phyloP scores from a whole-genome alignment of 1,140 invertebrate genomes.

The Bombyx mori region DNA sequence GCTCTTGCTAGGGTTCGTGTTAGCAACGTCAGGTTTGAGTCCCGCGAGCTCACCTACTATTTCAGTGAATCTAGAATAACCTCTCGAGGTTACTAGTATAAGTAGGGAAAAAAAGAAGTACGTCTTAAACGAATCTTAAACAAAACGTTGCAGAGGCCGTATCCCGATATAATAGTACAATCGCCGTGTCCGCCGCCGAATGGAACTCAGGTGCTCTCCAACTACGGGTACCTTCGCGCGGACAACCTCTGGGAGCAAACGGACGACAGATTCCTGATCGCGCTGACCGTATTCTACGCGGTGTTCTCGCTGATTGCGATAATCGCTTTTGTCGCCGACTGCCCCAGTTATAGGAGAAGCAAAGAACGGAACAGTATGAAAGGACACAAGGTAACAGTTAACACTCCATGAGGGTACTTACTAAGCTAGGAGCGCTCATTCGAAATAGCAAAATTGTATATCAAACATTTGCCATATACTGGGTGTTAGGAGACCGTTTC shows the following conservation, averaged over 20 bases:
- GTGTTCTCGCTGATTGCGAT: constrained; percentile 73
- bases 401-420: constrained; percentile 38
- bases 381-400: constrained; percentile 63
- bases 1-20: no score
- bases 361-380: constrained; percentile 43
- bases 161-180: constrained; percentile 87
- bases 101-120: no score
- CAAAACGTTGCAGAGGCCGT: constrained; percentile 75
- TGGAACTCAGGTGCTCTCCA: constrained; percentile 79
- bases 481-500: no score
- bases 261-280: constrained; percentile 72
- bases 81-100: no score
- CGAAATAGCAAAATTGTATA: neutral
- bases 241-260: constrained; percentile 65
- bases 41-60: no score
- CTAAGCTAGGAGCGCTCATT: no score
- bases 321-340: constrained; percentile 74
- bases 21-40: no score
- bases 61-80: no score
- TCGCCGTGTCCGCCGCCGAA: constrained; percentile 82
- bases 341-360: constrained; percentile 62
- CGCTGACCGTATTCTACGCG: constrained; percentile 73
- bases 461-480: no score
- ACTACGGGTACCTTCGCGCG: constrained; percentile 69
- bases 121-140: no score